Conservation (phyloP, 2,113 vertebrate genomes). For the Baryphthengus martii region DNA sequence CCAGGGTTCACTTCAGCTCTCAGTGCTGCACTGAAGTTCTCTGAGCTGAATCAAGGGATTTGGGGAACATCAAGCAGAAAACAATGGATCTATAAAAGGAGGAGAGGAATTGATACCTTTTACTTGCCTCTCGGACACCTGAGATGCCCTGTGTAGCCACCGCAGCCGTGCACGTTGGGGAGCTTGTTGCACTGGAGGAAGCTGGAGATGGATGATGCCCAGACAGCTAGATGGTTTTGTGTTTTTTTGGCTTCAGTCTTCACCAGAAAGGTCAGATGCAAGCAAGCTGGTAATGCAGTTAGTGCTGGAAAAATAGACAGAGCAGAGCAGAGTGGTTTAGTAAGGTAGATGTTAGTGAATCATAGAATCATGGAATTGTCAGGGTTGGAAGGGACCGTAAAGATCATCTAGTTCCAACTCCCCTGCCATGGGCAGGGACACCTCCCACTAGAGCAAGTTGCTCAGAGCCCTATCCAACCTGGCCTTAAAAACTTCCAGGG, state of each 20-base stretch:
- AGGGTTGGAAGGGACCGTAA: no score
- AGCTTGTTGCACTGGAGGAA: neutral
- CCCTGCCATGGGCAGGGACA: no score
- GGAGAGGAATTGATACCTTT: neutral
- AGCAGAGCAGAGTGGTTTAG: neutral
- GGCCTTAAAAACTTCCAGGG: no score
- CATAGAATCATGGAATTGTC: no score
- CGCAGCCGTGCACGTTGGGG: rapidly evolving
- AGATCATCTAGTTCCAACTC: no score
- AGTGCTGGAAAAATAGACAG: conserved; percentile 17
- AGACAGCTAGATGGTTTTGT: neutral
- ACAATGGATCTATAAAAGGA: neutral
- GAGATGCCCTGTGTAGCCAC: neutral
- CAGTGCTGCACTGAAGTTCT: neutral
- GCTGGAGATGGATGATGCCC: neutral
- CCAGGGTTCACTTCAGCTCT: rapidly evolving
- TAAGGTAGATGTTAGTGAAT: neutral
- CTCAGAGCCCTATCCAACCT: no score
- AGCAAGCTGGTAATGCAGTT: neutral
- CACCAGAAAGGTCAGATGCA: neutral
- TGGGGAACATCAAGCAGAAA: neutral
- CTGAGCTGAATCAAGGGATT: neutral
- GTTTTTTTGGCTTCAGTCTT: neutral
- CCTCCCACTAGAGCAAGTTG: no score
- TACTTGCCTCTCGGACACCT: neutral